Base-by-base conservation (phyloP, 2,797 vertebrate genomes). In the Peromyscus attwateri region DNA sequence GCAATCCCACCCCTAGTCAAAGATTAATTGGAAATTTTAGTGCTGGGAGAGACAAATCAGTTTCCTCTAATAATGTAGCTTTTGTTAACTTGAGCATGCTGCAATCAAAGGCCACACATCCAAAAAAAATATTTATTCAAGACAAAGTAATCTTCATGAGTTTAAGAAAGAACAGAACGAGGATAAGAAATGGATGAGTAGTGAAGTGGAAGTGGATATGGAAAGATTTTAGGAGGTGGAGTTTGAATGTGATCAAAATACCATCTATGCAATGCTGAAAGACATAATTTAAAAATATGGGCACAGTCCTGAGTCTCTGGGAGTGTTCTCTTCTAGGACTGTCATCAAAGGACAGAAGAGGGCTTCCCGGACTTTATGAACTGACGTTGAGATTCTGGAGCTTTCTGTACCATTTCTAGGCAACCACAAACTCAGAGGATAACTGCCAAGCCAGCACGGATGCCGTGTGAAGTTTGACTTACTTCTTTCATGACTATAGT, bases 311-410 rank as follows among this genome's bases (percentile, higher is more conserved):
- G 87, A 19, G 3, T 70, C 6, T 37, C 19, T 60, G 2, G 25
- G 85, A 85, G 81, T 17, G 31, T 62, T 16, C 17, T 17, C 7
- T 34, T n/a, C 49, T 4, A 19, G 1, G 66, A 76, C 21, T 12
- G 0, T 10, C 68, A 2, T 6, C 43, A 37, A n/a, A 46, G 34
- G 76, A 11, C 0, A 1, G 6, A 37, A 23, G 16, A 64, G 6
- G 13, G 1, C 3, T 3, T 29, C 1, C 1, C 2, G 14, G 49
- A 6, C 17, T 66, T 64, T 29, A 23, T 3, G 14, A 79, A 55
- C 25, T 29, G 9, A 68, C 12, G 23, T 57, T 29, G 23, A 25
- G 27, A 3, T 68, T 9, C 23, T 52, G 10, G 52, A 49, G 60
- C 11, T 57, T 11, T 11, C 7, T 43, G 5, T 10, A 66, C 37